These are phyloP conservation scores for Lindbergichthys nudifrons DNA, from an alignment of 2,797 vertebrate genomes.

Conservation along the genomic window DNA sequence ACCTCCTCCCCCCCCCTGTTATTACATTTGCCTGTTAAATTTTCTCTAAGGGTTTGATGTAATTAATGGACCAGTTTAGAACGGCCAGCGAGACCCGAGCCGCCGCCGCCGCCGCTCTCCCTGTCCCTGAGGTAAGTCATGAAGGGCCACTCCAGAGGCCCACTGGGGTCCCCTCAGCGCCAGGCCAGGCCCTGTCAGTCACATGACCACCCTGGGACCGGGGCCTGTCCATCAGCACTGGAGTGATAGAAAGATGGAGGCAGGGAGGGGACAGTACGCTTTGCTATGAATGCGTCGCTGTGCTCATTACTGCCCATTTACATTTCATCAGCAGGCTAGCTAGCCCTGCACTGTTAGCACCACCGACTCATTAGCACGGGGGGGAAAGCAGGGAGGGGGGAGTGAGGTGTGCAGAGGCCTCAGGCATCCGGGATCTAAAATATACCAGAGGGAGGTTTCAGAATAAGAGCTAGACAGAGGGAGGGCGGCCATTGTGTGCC, in stretches of 20 bases:
- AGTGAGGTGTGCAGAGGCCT: constrained; percentile 67
- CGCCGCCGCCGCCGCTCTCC: constrained; percentile 46
- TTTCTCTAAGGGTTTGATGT: constrained; percentile 81
- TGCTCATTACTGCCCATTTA: constrained; percentile 95
- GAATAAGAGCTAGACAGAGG: constrained; percentile 71
- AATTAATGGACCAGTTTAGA: constrained; percentile 83
- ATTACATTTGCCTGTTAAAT: constrained; percentile 80
- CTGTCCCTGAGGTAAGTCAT: constrained; percentile 62
- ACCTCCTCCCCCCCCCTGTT: constrained; percentile 63
- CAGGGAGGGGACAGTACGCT: constrained; percentile 45
- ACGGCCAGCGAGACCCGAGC: constrained; percentile 60
- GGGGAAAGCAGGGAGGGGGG: constrained; percentile 40
- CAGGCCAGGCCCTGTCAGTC: constrained; percentile 72
- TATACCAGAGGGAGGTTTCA: constrained; percentile 70
- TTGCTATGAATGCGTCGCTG: constrained; percentile 81
- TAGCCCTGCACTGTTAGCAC: constrained; percentile 70
- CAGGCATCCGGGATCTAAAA: constrained; percentile 69
- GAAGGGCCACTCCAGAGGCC: constrained; percentile 53
- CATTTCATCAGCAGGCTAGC: constrained; percentile 95
- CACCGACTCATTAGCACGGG: constrained; percentile 88
- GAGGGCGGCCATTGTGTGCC: constrained; percentile 40
- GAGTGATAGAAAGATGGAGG: constrained; percentile 62
- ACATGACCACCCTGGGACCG: constrained; percentile 66
- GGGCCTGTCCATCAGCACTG: constrained; percentile 69
- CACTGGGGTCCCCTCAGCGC: constrained; percentile 47